These are phyloP conservation scores for Cepaea nemoralis DNA, from an alignment of 1,140 invertebrate species.

Conservation along the genomic window DNA sequence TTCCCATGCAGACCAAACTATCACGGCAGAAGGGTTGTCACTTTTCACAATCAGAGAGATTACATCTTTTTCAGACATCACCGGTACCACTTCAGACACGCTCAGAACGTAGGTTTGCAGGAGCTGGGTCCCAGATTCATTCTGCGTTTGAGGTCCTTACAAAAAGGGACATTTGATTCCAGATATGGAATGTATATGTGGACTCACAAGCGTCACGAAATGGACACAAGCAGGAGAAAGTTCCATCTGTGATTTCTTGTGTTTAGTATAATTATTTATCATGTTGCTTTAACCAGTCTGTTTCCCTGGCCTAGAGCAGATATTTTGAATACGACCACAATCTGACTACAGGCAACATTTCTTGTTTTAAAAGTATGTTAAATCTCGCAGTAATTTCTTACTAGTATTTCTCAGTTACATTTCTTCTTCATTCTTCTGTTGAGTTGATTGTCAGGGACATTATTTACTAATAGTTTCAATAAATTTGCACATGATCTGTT, in stretches of 20 bases:
- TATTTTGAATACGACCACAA: no score
- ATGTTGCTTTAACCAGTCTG: no score
- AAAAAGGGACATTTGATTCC: slow-evolving; percentile 96
- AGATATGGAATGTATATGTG: slow-evolving; percentile 97
- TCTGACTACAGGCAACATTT: no score
- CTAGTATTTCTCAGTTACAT: no score
- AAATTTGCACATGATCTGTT: no score
- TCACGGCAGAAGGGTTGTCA: slow-evolving; percentile 90
- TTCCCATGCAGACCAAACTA: slow-evolving; percentile 98
- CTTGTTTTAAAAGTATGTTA: no score
- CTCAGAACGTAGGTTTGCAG: slow-evolving; percentile 85
- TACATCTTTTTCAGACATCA: slow-evolving; percentile 99
- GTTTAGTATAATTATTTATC: no score
- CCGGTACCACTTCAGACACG: slow-evolving; percentile 92
- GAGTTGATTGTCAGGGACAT: no score
- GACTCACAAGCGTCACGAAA: slow-evolving; percentile 91
- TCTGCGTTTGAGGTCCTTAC: slow-evolving; percentile 89
- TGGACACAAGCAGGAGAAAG: slow-evolving; percentile 90
- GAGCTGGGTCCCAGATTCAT: slow-evolving; percentile 97
- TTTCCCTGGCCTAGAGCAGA: no score
- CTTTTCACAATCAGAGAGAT: slow-evolving; percentile 98
- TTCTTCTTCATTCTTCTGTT: no score
- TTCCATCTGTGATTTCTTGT: slow-evolving; percentile 80
- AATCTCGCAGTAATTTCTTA: no score
- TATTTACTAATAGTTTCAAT: no score